Base-by-base conservation (phyloP, 2,113 vertebrate genomes). In the Dromaius novaehollandiae region DNA sequence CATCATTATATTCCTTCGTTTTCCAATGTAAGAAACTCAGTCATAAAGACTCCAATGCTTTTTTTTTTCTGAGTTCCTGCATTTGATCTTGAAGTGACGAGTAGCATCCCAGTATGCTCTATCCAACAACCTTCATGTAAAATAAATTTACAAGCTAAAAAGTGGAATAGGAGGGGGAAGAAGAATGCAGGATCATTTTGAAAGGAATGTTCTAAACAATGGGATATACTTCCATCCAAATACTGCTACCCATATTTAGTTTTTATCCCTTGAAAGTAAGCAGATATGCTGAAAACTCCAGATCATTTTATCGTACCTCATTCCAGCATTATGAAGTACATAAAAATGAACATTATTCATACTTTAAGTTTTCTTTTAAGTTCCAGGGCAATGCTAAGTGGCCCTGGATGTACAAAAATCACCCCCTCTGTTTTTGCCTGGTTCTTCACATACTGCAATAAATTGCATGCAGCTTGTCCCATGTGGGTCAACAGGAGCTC, bases 401-500 rank as follows among this genome's bases (percentile, higher is more conserved):
- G 11, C 18, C 24, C 3, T 0, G 15, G 58, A n/a, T 26, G 36
- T 56, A 10, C 53, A 3, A 32, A 89, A 85, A 77, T 4, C 46
- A 77, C 20, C 16, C 60, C 11, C 26, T 55, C 36, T 44, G 63
- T 17, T 56, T 92, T 76, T 90, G 64, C 64, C 79, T 64, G 46
- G 8, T 58, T 76, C 82, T 92, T 91, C 53, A 56, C 51, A 58
- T 4, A 17, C 56, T 64, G 56, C 44, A 84, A 71, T n/a, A 50
- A 92, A 53, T 12, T 77, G 21, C 32, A 24, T 7, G 13, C 24
- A 82, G 60, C 9, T 76, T 86, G 71, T 73, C 77, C 87, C 44
- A 18, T 73, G 66, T 21, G 26, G 92, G 88, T 91, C 90, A 74
- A n/a, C 24, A 55, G 93, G 44, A 94, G 79, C 75, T 87, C 87